A percentile compares a stretch with the other conserved stretches of the same genome.
phyloP scores from a whole-genome alignment of 2,888 invertebrate genomes.

The Pristionchus fissidentatus region DNA sequence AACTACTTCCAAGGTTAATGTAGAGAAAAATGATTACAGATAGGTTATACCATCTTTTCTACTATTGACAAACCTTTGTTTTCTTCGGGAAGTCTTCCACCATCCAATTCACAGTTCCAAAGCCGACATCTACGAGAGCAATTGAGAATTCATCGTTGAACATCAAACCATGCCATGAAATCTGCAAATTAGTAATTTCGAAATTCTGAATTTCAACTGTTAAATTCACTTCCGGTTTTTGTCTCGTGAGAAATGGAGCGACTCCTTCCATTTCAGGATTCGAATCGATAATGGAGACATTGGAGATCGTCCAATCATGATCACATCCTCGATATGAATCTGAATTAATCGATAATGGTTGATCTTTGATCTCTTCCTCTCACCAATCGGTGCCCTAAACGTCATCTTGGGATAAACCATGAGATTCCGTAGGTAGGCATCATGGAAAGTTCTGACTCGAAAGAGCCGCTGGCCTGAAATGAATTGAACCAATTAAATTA shows the following conservation, averaged over 20 bases:
- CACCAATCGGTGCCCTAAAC: constrained; percentile 47
- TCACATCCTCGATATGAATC: constrained; percentile 74
- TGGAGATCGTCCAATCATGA: constrained; percentile 64
- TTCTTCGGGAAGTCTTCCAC: constrained; percentile 69
- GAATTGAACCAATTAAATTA: constrained; percentile 18
- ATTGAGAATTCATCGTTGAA: constrained; percentile 60
- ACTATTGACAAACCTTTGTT: constrained; percentile 56
- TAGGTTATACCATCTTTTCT: background rate
- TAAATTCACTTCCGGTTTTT: constrained; percentile 65
- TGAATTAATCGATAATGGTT: constrained; percentile 49
- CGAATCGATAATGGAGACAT: constrained; percentile 57
- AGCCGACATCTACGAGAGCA: constrained; percentile 71
- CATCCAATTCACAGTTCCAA: constrained; percentile 71
- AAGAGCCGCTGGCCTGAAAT: constrained; percentile 63
- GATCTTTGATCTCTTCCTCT: background rate
- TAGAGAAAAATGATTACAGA: background rate
- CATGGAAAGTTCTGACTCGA: constrained; percentile 72
- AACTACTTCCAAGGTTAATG: background rate
- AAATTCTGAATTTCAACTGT: constrained; percentile 47
- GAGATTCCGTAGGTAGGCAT: constrained; percentile 69
- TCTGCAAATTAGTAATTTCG: background rate
- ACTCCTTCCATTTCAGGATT: constrained; percentile 70
- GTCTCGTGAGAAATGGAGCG: constrained; percentile 67
- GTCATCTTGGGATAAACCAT: constrained; percentile 69
- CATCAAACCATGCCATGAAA: constrained; percentile 59